These are phyloP conservation scores for Lamellibrachia satsuma DNA, from an alignment of 2,888 invertebrate genomes.

Conservation along the genomic window DNA sequence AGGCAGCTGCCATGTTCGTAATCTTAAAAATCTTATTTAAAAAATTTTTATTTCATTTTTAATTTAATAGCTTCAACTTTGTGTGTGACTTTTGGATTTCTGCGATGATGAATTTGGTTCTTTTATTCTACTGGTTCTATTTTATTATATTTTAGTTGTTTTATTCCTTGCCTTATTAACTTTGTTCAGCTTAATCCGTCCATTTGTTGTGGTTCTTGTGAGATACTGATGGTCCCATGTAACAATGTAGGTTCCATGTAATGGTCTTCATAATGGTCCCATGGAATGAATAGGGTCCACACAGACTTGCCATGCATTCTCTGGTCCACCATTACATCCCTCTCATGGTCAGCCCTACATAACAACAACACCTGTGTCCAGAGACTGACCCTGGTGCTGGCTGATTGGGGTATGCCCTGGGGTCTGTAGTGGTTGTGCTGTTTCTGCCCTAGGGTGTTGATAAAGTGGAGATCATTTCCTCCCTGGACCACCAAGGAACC, in stretches of 20 bases:
- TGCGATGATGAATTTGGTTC: no score
- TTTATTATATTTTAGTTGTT: no score
- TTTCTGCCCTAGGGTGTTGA: neutral
- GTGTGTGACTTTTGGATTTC: no score
- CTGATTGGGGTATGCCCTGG: neutral
- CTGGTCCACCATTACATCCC: neutral
- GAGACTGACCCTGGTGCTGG: neutral
- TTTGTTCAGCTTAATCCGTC: no score
- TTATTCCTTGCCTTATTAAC: no score
- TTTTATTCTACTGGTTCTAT: no score
- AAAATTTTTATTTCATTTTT: no score
- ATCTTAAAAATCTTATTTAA: no score
- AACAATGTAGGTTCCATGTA: neutral
- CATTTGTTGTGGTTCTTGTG: neutral
- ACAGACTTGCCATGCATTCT: neutral
- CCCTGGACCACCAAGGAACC: neutral
- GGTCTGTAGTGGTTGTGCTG: neutral
- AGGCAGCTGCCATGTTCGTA: no score
- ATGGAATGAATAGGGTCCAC: neutral
- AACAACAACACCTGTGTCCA: constrained; percentile 13
- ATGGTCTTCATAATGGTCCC: neutral
- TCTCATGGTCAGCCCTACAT: neutral
- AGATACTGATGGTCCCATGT: neutral
- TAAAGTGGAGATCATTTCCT: neutral
- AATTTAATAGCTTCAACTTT: no score